These are phyloP conservation scores for Matsumyia berberina DNA, from an alignment of 2,888 invertebrate genomes.

Conservation along the genomic window DNA sequence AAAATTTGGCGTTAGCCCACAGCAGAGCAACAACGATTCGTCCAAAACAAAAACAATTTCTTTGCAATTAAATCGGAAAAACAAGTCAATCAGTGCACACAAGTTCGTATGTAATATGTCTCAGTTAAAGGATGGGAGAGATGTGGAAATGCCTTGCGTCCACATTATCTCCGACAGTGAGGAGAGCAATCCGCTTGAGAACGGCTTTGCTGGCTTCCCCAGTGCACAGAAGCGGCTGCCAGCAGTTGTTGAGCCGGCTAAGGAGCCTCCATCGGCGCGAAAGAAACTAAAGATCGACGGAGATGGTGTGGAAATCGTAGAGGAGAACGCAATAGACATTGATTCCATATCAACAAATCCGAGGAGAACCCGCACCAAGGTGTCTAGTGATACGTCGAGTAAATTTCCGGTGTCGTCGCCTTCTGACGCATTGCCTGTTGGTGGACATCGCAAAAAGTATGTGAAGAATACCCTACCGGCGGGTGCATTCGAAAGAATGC, in stretches of 20 bases:
- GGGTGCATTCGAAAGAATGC: constrained; percentile 81
- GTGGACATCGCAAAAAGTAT: constrained; percentile 79
- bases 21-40: constrained; percentile 11
- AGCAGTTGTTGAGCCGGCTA: not conserved
- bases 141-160: constrained; percentile 24
- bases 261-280: constrained; percentile 21
- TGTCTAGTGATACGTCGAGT: constrained; percentile 81
- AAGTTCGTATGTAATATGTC: constrained; percentile 38
- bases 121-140: constrained; percentile 16
- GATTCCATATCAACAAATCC: constrained; percentile 67
- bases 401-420: constrained; percentile 83
- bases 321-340: constrained; percentile 59
- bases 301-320: constrained; percentile 10
- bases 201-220: constrained; percentile 54
- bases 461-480: constrained; percentile 81
- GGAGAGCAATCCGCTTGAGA: constrained; percentile 15
- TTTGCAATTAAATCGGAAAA: not conserved
- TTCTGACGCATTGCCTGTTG: constrained; percentile 78
- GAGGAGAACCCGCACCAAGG: constrained; percentile 45
- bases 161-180: constrained; percentile 66
- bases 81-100: too few species aligned
- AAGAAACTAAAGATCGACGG: constrained; percentile 56
- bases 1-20: constrained; percentile 1
- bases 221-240: constrained; percentile 39
- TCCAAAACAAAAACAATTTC: constrained; percentile 38